A percentile compares a stretch with the other conserved stretches of the same genome.
These are phyloP conservation scores for Chiroxiphia lanceolata DNA, from an alignment of 2,797 vertebrate species.

Conservation along the genomic window DNA sequence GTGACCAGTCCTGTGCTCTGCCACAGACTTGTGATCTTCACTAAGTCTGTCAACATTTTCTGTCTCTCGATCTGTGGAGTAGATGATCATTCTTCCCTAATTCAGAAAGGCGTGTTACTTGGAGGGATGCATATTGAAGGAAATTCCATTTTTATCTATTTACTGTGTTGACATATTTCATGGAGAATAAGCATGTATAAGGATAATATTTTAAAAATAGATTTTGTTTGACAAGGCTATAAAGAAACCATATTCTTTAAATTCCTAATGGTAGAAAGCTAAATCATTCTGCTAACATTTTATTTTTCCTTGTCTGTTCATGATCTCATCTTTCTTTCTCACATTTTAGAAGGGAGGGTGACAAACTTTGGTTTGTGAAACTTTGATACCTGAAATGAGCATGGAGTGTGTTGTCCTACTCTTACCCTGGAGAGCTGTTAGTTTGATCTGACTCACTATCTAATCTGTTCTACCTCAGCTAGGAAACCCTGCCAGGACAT, in stretches of 20 bases:
- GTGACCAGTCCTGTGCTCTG: background rate
- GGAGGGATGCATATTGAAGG: background rate
- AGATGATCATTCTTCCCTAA: background rate
- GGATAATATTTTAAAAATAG: background rate
- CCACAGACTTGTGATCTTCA: background rate
- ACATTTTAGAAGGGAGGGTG: background rate
- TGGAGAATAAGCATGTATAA: background rate
- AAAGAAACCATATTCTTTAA: background rate
- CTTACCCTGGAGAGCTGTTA: background rate
- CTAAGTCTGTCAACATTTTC: background rate
- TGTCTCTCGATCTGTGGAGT: background rate
- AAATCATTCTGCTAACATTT: fast-evolving
- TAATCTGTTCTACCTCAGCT: background rate
- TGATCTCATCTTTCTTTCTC: background rate
- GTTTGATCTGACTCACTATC: conserved; percentile 35
- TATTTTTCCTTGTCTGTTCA: background rate
- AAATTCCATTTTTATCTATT: background rate
- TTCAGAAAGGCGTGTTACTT: background rate
- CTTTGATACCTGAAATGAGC: background rate
- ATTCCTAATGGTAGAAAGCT: background rate
- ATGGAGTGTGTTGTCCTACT: background rate
- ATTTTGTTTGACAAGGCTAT: background rate
- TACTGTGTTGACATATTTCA: background rate
- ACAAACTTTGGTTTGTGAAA: background rate
- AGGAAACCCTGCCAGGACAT: conserved; percentile 21